Percentiles rank a stretch among this genome's conserved stretches.
Conservation (phyloP, 2,113 vertebrate genomes). For the Toxostoma redivivum region DNA sequence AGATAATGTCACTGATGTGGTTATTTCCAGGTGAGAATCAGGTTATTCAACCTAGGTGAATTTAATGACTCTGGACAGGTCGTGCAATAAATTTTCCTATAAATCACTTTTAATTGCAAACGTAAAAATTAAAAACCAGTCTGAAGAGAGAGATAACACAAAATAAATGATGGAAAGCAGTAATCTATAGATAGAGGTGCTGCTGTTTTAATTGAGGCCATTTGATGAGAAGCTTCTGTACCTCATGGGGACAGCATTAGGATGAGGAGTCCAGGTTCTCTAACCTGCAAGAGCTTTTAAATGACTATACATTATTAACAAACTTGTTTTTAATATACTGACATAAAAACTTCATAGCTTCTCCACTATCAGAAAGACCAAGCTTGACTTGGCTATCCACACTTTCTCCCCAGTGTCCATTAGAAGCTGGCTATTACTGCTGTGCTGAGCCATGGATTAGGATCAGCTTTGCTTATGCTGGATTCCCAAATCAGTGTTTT, state of each 20-base stretch:
- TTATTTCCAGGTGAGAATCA: conserved; percentile 83
- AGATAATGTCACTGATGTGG: conserved; percentile 71
- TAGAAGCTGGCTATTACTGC: background rate
- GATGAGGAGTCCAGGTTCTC: background rate
- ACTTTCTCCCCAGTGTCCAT: background rate
- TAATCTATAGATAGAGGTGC: conserved; percentile 66
- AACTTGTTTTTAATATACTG: background rate
- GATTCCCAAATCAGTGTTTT: background rate
- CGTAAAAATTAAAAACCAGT: conserved; percentile 83
- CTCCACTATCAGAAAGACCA: background rate
- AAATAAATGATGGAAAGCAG: conserved; percentile 76
- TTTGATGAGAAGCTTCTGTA: conserved; percentile 66
- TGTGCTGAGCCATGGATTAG: background rate
- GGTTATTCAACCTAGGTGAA: conserved; percentile 87
- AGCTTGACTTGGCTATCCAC: background rate
- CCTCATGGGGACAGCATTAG: background rate
- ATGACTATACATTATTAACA: conserved; percentile 15
- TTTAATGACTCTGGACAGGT: conserved; percentile 87
- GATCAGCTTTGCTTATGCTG: background rate
- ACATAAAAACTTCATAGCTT: background rate
- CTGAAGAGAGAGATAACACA: conserved; percentile 84
- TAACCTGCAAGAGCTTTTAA: conserved; percentile 10
- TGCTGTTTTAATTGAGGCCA: conserved; percentile 67
- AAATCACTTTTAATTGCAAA: conserved; percentile 81
- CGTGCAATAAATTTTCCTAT: conserved; percentile 81